Conservation (phyloP, 2,888 invertebrate species). For the Nymphalis c-album region DNA sequence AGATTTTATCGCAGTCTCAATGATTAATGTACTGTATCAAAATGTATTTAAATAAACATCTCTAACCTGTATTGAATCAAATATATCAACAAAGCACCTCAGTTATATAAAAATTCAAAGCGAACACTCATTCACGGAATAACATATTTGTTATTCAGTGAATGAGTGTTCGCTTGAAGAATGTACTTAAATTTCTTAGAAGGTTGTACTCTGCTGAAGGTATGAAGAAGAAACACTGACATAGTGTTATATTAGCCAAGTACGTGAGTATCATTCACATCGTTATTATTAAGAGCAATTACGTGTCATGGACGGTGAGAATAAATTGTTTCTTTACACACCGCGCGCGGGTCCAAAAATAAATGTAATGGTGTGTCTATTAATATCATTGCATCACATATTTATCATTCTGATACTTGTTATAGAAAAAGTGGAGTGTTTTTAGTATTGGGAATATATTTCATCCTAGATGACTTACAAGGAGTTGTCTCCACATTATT, state of each 20-base stretch:
- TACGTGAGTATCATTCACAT: slow-evolving; percentile 64
- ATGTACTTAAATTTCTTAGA: slow-evolving; percentile 57
- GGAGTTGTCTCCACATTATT: no score
- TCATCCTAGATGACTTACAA: neutral
- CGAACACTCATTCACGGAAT: slow-evolving; percentile 38
- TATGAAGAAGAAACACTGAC: slow-evolving; percentile 45
- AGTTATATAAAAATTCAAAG: slow-evolving; percentile 34
- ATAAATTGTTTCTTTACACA: slow-evolving; percentile 41
- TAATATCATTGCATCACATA: slow-evolving; percentile 25
- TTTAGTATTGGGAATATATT: no score
- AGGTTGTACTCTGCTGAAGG: slow-evolving; percentile 44
- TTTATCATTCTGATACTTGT: slow-evolving; percentile 17
- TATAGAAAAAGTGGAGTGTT: slow-evolving; percentile 47
- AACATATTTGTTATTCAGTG: no score
- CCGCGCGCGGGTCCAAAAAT: slow-evolving; percentile 27
- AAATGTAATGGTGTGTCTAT: slow-evolving; percentile 42
- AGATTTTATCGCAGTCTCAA: neutral
- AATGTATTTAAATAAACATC: slow-evolving; percentile 9
- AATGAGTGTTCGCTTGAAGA: no score
- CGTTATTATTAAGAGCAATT: slow-evolving; percentile 45
- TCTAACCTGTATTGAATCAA: slow-evolving; percentile 22
- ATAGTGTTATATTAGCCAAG: slow-evolving; percentile 66
- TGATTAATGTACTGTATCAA: neutral
- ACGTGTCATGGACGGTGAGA: slow-evolving; percentile 43
- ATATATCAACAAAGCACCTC: slow-evolving; percentile 23